Evolutionary conservation across 2,888 invertebrate genomes (phyloP).

Genomic region (Sussaba pulchella): DNA sequence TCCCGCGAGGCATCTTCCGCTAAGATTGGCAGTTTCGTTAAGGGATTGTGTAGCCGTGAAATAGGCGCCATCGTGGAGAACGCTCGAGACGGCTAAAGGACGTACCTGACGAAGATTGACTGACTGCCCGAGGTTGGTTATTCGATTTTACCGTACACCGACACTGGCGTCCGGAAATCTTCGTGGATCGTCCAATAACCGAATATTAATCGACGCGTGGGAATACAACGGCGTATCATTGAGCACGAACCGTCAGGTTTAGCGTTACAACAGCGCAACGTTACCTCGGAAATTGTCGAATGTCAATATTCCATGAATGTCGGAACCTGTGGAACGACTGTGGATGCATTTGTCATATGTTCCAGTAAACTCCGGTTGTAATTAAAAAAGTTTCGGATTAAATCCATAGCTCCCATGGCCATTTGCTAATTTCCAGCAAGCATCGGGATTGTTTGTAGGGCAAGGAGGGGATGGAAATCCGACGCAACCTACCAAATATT

Average conservation of each 20-base stretch:
- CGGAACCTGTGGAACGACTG: too few relatives aligned
- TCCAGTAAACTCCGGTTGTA: too few relatives aligned
- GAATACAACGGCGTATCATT: not conserved
- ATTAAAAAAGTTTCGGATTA: too few relatives aligned
- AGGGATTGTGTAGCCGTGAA: slow-evolving; percentile 38
- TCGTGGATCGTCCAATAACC: slow-evolving; percentile 30
- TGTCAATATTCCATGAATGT: not conserved
- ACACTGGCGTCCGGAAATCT: slow-evolving; percentile 21
- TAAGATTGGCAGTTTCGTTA: slow-evolving; percentile 62
- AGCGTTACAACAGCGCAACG: not conserved
- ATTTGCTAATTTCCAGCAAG: too few relatives aligned
- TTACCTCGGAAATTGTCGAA: not conserved
- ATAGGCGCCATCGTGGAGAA: slow-evolving; percentile 8
- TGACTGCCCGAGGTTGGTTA: not conserved
- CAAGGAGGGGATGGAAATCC: too few relatives aligned
- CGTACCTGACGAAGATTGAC: not conserved
- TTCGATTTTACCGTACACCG: not conserved
- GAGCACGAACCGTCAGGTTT: not conserved
- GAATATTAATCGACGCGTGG: slow-evolving; percentile 13
- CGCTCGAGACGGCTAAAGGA: not conserved
- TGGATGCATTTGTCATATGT: too few relatives aligned
- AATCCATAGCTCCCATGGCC: too few relatives aligned
- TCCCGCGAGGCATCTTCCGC: slow-evolving; percentile 34
- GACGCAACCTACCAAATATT: too few relatives aligned
- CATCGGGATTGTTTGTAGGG: too few relatives aligned